Evolutionary conservation across 2,113 vertebrate species (phyloP).

Genomic region (Microtus oregoni): DNA sequence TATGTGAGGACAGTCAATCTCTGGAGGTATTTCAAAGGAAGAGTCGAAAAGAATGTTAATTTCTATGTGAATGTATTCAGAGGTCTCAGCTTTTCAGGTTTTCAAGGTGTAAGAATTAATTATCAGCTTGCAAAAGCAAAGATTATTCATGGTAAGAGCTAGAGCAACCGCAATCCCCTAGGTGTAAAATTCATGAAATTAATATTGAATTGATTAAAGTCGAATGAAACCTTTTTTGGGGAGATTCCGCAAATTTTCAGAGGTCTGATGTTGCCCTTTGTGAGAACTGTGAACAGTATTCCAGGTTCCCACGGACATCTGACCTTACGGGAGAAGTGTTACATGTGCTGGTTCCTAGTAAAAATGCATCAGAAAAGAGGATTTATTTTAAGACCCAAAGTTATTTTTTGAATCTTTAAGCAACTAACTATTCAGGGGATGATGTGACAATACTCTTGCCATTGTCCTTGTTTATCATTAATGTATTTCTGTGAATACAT

Average conservation of each 20-base stretch:
- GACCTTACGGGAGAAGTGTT: slow-evolving; percentile 20
- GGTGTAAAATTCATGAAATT: slow-evolving; percentile 85
- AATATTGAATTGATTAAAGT: slow-evolving; percentile 82
- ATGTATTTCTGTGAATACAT: slow-evolving; percentile 40
- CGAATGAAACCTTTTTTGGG: slow-evolving; percentile 77
- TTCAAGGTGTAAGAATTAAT: slow-evolving; percentile 89
- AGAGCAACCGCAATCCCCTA: slow-evolving; percentile 79
- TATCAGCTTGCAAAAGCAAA: slow-evolving; percentile 86
- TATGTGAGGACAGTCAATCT: slow-evolving; percentile 77
- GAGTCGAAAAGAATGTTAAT: slow-evolving; percentile 87
- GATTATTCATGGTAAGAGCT: slow-evolving; percentile 85
- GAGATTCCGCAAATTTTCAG: slow-evolving; percentile 65
- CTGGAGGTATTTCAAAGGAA: slow-evolving; percentile 88
- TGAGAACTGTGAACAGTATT: slow-evolving; percentile 41
- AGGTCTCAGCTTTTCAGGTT: slow-evolving; percentile 84
- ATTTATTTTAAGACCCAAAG: background rate
- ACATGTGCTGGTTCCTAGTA: background rate
- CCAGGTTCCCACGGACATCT: background rate
- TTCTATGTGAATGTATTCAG: slow-evolving; percentile 86
- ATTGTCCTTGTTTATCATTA: background rate
- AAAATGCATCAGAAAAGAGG: background rate
- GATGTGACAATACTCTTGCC: background rate
- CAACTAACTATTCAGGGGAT: background rate
- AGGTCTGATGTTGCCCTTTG: slow-evolving; percentile 77
- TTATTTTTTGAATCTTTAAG: slow-evolving; percentile 34